phyloP scores from a whole-genome alignment of 35 echinoderm and acorn worm genomes.

The Ptychodera flava region DNA sequence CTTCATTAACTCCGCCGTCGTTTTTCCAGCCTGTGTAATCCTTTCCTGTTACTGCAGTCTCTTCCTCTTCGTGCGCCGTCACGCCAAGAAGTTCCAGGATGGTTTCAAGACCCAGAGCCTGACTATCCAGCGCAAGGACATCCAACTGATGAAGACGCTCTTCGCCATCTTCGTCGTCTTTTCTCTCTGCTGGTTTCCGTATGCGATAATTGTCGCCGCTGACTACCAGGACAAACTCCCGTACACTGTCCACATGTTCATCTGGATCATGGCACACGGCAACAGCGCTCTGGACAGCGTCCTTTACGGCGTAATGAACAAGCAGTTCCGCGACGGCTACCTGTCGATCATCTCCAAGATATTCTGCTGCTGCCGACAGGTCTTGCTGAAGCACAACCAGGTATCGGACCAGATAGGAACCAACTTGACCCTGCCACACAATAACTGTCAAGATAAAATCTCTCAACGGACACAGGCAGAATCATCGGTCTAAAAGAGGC shows the following conservation, averaged over 20 bases:
- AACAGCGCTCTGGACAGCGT: background rate
- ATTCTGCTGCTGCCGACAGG: constrained; percentile 9
- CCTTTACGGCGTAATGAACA: background rate
- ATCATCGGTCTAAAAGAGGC: no score
- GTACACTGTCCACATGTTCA: background rate
- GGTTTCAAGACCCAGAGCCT: background rate
- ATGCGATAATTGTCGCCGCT: background rate
- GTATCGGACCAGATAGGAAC: no score
- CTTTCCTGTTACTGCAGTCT: constrained; percentile 9
- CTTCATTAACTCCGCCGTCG: constrained; percentile 9
- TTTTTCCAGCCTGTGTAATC: background rate
- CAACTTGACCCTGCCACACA: no score
- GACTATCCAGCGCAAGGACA: constrained; percentile 10
- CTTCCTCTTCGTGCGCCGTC: background rate
- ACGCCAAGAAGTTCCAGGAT: background rate
- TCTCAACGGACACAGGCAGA: no score
- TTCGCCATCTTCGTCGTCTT: background rate
- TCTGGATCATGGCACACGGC: background rate
- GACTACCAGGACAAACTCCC: background rate
- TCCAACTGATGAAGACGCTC: constrained; percentile 26
- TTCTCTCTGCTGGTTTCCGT: background rate
- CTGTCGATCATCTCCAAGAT: constrained; percentile 27
- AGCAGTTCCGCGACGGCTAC: constrained; percentile 43
- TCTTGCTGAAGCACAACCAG: no score
- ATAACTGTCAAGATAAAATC: no score